phyloP scores from a whole-genome alignment of 2,113 vertebrate species.

The Edolisoma coerulescens region DNA sequence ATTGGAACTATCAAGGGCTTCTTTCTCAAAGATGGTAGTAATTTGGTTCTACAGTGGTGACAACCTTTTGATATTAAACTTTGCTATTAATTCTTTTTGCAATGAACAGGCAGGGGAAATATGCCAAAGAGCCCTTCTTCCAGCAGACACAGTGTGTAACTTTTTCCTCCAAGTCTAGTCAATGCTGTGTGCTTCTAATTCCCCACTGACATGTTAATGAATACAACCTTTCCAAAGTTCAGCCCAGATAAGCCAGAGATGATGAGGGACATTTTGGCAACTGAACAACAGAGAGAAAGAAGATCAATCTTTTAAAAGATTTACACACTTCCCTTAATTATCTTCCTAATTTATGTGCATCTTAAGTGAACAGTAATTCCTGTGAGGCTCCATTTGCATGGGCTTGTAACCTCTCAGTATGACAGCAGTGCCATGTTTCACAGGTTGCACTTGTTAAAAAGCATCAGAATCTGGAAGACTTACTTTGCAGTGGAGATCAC shows the following conservation, averaged over 20 bases:
- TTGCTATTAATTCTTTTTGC: neutral
- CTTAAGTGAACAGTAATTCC: neutral
- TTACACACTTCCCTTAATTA: conserved; percentile 6
- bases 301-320: conserved; percentile 2
- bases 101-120: neutral
- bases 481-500: neutral
- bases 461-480: neutral
- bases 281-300: neutral
- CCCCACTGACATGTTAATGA: neutral
- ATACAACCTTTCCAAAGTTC: neutral
- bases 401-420: neutral
- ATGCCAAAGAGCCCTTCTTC: neutral
- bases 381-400: neutral
- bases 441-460: neutral
- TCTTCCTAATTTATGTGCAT: neutral
- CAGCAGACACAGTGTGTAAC: rapidly evolving
- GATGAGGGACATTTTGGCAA: neutral
- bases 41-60: neutral
- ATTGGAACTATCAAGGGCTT: neutral
- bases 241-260: neutral
- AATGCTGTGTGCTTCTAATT: neutral
- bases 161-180: neutral
- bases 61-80: neutral
- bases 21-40: neutral
- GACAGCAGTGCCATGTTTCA: neutral